phyloP scores from a whole-genome alignment of 2,113 vertebrate genomes.

The Galemys pyrenaicus region DNA sequence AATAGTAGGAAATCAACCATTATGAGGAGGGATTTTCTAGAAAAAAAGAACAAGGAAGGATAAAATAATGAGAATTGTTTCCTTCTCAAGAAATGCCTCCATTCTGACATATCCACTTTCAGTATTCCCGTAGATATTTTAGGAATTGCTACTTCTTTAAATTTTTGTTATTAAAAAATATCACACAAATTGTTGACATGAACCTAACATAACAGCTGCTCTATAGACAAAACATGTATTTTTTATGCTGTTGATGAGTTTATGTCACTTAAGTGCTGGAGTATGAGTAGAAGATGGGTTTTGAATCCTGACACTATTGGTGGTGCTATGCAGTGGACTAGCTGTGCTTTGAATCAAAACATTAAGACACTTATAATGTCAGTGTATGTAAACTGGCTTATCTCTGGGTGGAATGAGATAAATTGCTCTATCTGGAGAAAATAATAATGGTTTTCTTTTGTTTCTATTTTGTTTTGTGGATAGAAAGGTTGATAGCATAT shows the following conservation, averaged over 20 bases:
- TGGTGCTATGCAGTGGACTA: conserved; percentile 62
- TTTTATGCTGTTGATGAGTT: conserved; percentile 84
- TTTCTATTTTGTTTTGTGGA: conserved; percentile 40
- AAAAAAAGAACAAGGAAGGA: not conserved
- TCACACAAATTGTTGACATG: conserved; percentile 81
- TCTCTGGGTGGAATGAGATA: not conserved
- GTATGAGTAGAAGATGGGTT: conserved; percentile 65
- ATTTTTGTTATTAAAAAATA: conserved; percentile 83
- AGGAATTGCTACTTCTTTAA: conserved; percentile 82
- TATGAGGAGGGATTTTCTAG: conserved; percentile 8
- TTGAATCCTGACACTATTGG: conserved; percentile 69
- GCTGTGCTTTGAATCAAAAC: conserved; percentile 28
- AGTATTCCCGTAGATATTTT: conserved; percentile 78
- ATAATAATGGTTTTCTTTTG: not conserved
- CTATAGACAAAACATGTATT: conserved; percentile 81
- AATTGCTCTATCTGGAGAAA: not conserved
- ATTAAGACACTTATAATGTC: not conserved
- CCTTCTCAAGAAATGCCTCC: not conserved
- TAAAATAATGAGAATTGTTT: not conserved
- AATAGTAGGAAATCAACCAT: conserved; percentile 51
- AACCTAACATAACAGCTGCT: conserved; percentile 81
- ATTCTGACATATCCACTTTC: conserved; percentile 74
- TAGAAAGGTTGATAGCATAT: not conserved
- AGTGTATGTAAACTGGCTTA: not conserved
- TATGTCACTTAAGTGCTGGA: conserved; percentile 80